Percentiles rank a stretch among this genome's conserved stretches.
These are phyloP conservation scores for Thymelicus sylvestris DNA, from an alignment of 2,888 invertebrate species.

Conservation along the genomic window DNA sequence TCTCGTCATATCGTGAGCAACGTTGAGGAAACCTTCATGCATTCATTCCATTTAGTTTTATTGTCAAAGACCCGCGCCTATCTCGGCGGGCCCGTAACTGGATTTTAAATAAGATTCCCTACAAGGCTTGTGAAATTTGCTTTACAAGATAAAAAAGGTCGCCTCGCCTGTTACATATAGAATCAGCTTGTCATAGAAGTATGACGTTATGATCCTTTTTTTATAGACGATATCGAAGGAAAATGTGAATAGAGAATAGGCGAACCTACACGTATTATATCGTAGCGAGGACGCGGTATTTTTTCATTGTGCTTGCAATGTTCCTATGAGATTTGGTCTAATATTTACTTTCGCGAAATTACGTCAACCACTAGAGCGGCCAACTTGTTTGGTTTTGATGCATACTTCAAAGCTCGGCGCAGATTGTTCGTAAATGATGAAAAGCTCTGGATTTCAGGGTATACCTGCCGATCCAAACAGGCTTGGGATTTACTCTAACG, in stretches of 20 bases:
- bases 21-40: conserved; percentile 77
- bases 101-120: conserved; percentile 84
- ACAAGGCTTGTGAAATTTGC: conserved; percentile 78
- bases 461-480: conserved; percentile 10
- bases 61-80: conserved; percentile 82
- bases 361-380: conserved; percentile 66
- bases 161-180: conserved; percentile 72
- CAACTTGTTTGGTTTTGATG: conserved; percentile 81
- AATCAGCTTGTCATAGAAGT: conserved; percentile 70
- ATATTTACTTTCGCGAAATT: conserved; percentile 80
- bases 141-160: conserved; percentile 82
- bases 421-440: conserved; percentile 57
- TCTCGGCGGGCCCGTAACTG: conserved; percentile 78
- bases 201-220: conserved; percentile 72
- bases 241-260: conserved; percentile 39
- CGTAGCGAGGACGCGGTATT: conserved; percentile 61
- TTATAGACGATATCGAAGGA: conserved; percentile 58
- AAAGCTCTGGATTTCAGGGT: conserved; percentile 48
- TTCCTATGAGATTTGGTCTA: conserved; percentile 72
- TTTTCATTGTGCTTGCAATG: conserved; percentile 68
- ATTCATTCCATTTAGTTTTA: conserved; percentile 85
- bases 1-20: conserved; percentile 72
- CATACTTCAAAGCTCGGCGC: conserved; percentile 69
- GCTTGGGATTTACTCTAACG: conserved; percentile 10
- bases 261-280: conserved; percentile 46